Evolutionary conservation across 2,797 vertebrate genomes (phyloP).

Genomic region (Smutsia gigantea): DNA sequence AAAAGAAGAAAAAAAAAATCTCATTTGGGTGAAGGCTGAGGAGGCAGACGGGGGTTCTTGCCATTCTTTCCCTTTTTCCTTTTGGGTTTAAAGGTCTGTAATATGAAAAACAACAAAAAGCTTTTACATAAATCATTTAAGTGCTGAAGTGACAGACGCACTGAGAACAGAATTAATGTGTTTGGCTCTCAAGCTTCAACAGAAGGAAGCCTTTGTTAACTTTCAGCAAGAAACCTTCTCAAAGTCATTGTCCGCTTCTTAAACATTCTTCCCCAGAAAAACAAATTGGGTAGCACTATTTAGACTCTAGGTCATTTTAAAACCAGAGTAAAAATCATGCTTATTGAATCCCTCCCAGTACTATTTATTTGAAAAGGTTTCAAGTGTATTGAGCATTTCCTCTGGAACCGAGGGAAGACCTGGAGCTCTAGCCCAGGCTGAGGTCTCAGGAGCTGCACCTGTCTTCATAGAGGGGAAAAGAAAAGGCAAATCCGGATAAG

Average conservation of each 20-base stretch:
- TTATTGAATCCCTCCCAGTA: neutral
- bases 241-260: neutral
- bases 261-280: constrained; percentile 11
- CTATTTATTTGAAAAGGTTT: neutral
- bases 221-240: constrained; percentile 10
- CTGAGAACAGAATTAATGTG: constrained; percentile 20
- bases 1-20: constrained; percentile 43
- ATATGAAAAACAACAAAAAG: constrained; percentile 68
- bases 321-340: neutral
- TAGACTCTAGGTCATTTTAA: neutral
- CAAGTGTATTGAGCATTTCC: neutral
- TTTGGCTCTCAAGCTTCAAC: neutral
- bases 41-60: neutral
- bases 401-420: neutral
- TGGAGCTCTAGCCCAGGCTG: neutral
- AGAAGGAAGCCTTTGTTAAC: constrained; percentile 40
- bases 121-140: constrained; percentile 45
- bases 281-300: neutral
- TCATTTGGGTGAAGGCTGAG: constrained; percentile 25
- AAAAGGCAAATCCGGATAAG: neutral
- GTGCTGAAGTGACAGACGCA: neutral
- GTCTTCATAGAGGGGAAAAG: neutral
- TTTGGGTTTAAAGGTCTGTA: constrained; percentile 41
- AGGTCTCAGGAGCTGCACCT: neutral
- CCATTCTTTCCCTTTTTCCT: neutral